A percentile compares a stretch with the other conserved stretches of the same genome.
Conservation (phyloP, 2,888 invertebrate species). For the Drosophila kuntzei region DNA sequence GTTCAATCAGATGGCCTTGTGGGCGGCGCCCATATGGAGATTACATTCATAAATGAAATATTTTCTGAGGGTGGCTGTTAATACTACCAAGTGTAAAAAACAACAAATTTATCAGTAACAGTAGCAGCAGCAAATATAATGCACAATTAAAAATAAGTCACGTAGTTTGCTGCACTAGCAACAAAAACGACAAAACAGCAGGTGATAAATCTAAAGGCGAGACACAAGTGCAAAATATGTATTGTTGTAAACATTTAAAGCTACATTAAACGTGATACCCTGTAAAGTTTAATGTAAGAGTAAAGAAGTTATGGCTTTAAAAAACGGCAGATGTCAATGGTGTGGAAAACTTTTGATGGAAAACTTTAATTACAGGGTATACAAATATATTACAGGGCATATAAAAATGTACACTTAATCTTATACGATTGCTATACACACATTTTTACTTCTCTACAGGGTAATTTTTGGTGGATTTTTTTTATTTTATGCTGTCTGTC, state of each 20-base stretch:
- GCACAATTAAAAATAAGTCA: slow-evolving; percentile 66
- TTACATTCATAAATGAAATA: slow-evolving; percentile 55
- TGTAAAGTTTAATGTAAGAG: not conserved
- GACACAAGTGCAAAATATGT: slow-evolving; percentile 28
- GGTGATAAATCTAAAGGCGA: slow-evolving; percentile 35
- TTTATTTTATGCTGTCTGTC: not conserved
- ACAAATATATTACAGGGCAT: too few relatives aligned
- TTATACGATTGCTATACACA: too few relatives aligned
- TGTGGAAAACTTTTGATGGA: not conserved
- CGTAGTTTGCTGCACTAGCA: slow-evolving; percentile 44
- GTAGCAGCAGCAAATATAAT: slow-evolving; percentile 16
- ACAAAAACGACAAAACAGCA: slow-evolving; percentile 27
- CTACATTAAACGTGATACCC: slow-evolving; percentile 20
- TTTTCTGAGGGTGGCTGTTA: not conserved
- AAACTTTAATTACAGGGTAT: not conserved
- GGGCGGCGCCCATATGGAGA: slow-evolving; percentile 61
- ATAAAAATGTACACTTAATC: too few relatives aligned
- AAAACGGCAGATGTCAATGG: not conserved
- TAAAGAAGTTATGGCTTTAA: not conserved
- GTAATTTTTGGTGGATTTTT: not conserved
- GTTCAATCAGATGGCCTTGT: slow-evolving; percentile 71
- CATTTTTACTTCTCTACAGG: not conserved
- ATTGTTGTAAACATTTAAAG: slow-evolving; percentile 19
- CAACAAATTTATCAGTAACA: slow-evolving; percentile 2
- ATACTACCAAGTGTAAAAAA: slow-evolving; percentile 13